Base-by-base conservation (phyloP, 2,113 vertebrate genomes). In the Pelobates fuscus region DNA sequence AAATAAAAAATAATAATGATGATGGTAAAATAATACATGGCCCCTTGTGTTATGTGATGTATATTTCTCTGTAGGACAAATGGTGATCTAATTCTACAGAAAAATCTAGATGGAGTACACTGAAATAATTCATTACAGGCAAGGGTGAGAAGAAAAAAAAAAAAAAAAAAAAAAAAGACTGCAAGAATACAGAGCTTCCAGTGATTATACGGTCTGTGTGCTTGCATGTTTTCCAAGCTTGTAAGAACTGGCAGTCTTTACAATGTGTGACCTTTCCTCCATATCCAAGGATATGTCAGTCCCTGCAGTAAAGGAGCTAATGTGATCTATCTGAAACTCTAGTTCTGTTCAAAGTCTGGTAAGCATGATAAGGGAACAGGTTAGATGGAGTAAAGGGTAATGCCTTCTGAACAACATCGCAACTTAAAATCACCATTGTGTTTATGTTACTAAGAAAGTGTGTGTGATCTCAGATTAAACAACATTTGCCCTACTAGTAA, bases 271-370 rank as follows among this genome's bases (percentile, higher is more conserved):
- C 55, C 68, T 46, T 60, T 70, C 43, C 57, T 30, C 68, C 25
- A 60, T 8, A 58, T 41, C 14, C 26, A 26, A 43, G 44, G 54
- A 44, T 26, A n/a, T n/a, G 23, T 58, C 32, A 24, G 24, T 27
- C 11, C 43, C 2, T 25, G 21, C 18, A 20, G 32, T 21, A 30
- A 4, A 23, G n/a, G 17, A 25, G 20, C 30, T 58, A 57, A 57
- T 58, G 32, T n/a, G 23, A 70, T 17, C 1, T 20, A 59, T 55
- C 24, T 20, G 60, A 65, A 61, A 57, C 64, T 12, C 60, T n/a
- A 21, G 29, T 65, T 72, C 70, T 52, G 70, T 52, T 73, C 71
- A 73, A 73, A 73, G 61, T 73, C 61, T 30, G 30, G n/a, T n/a
- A n/a, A n/a, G n/a, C 6, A 8, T 20, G 27, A 37, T 65, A 54